These are phyloP conservation scores for Tetraodon nigroviridis DNA, from an alignment of 2,113 vertebrate species.

Conservation along the genomic window DNA sequence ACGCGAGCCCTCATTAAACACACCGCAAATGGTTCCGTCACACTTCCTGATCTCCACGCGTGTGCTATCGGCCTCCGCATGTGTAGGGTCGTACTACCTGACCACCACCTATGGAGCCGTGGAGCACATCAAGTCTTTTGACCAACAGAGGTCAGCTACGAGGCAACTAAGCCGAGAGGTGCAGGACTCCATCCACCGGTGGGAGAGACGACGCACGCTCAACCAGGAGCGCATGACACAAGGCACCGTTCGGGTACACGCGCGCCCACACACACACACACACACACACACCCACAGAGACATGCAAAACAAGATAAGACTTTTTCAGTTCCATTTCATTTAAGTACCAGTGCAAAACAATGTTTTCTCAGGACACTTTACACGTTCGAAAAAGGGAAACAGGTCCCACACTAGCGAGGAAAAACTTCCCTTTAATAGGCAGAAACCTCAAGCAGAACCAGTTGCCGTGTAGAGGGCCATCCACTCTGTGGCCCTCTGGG, in stretches of 20 bases:
- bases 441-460: no score
- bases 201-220: conserved; percentile 89
- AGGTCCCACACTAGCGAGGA: no score
- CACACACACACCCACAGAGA: conserved; percentile 2
- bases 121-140: conserved; percentile 92
- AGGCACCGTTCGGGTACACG: conserved; percentile 82
- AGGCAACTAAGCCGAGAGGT: conserved; percentile 90
- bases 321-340: no score
- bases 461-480: no score
- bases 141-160: conserved; percentile 84
- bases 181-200: conserved; percentile 96
- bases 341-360: no score
- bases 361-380: no score
- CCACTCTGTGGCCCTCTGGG: no score
- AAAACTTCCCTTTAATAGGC: no score
- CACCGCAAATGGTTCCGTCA: not conserved
- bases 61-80: not conserved
- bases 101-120: conserved; percentile 93
- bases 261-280: conserved; percentile 5
- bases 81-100: conserved; percentile 91
- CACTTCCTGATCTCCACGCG: not conserved
- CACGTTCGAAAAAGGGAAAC: no score
- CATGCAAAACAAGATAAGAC: no score
- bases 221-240: conserved; percentile 83
- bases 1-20: conserved; percentile 6